A percentile compares a stretch with the other conserved stretches of the same genome.
These are phyloP conservation scores for Homarus gammarus DNA, from an alignment of 2,888 invertebrate species.

Conservation along the genomic window DNA sequence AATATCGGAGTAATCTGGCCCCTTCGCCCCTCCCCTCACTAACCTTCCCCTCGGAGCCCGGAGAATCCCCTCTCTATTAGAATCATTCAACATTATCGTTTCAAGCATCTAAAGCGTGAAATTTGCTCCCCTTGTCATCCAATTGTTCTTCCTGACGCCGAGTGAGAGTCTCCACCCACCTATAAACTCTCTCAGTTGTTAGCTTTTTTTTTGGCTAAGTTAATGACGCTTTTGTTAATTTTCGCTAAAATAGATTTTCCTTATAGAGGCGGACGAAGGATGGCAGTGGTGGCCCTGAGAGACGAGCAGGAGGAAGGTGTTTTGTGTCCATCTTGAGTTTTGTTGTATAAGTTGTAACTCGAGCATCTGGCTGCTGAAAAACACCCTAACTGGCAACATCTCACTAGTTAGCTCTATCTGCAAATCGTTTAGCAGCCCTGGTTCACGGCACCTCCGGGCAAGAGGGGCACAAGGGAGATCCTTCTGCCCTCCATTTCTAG, in stretches of 20 bases:
- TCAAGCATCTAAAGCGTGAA: conserved; percentile 67
- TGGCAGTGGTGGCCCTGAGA: not conserved
- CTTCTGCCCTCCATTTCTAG: conserved; percentile 6
- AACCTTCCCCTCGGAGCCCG: conserved; percentile 32
- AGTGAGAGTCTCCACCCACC: conserved; percentile 30
- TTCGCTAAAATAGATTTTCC: no score
- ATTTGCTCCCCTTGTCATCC: conserved; percentile 69
- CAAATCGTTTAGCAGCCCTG: conserved; percentile 73
- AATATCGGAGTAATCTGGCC: conserved; percentile 65
- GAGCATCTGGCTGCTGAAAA: conserved; percentile 18
- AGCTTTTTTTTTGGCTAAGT: not conserved
- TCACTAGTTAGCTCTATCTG: conserved; percentile 74
- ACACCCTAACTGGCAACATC: conserved; percentile 49
- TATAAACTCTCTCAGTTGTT: conserved; percentile 3
- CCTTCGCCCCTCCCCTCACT: conserved; percentile 25
- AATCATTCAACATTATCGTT: conserved; percentile 71
- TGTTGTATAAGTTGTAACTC: not conserved
- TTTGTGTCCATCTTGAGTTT: not conserved
- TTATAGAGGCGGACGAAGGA: no score
- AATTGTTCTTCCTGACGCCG: conserved; percentile 56
- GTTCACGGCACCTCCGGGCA: conserved; percentile 22
- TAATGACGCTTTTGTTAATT: no score
- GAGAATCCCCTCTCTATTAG: conserved; percentile 66
- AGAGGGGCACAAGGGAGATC: conserved; percentile 39
- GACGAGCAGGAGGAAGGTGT: not conserved